phyloP scores from a whole-genome alignment of 2,797 vertebrate species.

The Protonibea diacanthus region DNA sequence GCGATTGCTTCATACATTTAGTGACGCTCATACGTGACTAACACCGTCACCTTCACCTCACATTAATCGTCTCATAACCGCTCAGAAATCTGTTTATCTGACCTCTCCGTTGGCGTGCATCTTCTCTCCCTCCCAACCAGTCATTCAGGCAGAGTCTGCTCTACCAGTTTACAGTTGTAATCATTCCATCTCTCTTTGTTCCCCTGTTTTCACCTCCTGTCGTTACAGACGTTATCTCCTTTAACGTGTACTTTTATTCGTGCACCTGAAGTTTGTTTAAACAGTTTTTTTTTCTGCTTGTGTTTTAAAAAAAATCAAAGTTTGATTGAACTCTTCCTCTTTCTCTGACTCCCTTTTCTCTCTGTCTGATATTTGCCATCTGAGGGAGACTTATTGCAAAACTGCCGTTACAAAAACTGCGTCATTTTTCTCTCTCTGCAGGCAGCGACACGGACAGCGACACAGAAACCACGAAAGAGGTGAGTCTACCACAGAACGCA shows the following conservation, averaged over 20 bases:
- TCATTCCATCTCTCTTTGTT: slow-evolving; percentile 18
- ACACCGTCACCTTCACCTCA: not conserved
- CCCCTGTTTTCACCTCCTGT: no score
- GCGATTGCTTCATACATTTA: not conserved
- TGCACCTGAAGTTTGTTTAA: not conserved
- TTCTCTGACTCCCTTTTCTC: not conserved
- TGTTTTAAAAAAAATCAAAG: not conserved
- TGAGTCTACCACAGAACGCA: slow-evolving; percentile 53
- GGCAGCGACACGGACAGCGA: slow-evolving; percentile 98
- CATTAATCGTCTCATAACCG: not conserved
- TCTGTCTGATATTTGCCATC: not conserved
- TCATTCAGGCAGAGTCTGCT: slow-evolving; percentile 67
- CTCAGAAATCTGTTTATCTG: not conserved
- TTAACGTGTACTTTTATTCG: not conserved
- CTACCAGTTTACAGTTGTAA: slow-evolving; percentile 40
- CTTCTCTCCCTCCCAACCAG: slow-evolving; percentile 44
- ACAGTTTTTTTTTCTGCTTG: not conserved
- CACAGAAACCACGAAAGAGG: slow-evolving; percentile 90
- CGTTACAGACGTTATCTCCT: not conserved
- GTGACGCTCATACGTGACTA: not conserved
- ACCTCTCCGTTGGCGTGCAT: not conserved
- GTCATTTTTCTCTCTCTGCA: slow-evolving; percentile 70
- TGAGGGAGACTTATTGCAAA: not conserved
- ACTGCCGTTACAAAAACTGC: not conserved
- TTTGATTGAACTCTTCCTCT: not conserved